Conservation (phyloP, 2,797 vertebrate genomes). For the Pachyuromys duprasi region DNA sequence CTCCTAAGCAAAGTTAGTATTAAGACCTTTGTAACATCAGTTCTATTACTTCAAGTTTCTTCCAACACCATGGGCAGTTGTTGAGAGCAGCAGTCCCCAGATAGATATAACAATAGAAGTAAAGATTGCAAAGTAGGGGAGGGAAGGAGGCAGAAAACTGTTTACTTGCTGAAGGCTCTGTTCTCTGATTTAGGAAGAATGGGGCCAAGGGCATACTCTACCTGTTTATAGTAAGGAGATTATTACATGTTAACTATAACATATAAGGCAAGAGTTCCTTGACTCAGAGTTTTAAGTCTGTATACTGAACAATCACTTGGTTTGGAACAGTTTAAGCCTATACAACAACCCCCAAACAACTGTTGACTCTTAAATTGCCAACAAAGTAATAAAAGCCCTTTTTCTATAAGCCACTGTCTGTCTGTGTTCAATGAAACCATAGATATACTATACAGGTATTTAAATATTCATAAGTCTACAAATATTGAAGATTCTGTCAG, state of each 20-base stretch:
- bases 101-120: not conserved
- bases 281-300: not conserved
- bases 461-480: slow-evolving; percentile 7
- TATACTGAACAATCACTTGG: not conserved
- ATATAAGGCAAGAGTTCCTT: not conserved
- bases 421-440: not conserved
- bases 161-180: not conserved
- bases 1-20: not conserved
- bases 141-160: not conserved
- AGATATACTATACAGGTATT: not conserved
- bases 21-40: not conserved
- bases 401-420: not conserved
- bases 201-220: not conserved
- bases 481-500: not conserved
- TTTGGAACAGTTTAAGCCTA: not conserved
- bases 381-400: not conserved
- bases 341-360: not conserved
- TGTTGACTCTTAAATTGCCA: not conserved
- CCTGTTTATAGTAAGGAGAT: not conserved
- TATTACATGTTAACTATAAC: not conserved
- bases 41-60: not conserved
- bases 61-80: not conserved
- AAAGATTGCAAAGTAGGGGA: not conserved
- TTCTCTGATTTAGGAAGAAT: not conserved
- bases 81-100: not conserved